Base-by-base conservation (phyloP, 1,140 invertebrate species). In the Hyles vespertilio region DNA sequence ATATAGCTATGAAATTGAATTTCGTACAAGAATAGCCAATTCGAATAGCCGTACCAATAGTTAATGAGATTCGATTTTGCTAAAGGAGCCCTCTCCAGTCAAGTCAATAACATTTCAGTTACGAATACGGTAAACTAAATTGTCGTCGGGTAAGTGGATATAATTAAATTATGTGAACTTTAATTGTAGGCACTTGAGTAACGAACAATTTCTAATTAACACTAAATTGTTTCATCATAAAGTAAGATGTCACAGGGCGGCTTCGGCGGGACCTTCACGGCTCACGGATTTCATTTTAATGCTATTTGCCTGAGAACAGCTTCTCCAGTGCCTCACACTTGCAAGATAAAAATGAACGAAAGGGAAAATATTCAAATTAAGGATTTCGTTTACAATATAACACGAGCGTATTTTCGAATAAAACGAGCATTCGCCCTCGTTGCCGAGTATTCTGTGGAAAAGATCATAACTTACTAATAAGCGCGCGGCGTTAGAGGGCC, bases 291-390 rank as follows among this genome's bases (percentile, higher is more conserved):
- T 51, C 32, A 51, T 51, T 51, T 51, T 34, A 51, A 51, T 51
- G n/a, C 5, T 51, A 51, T 33, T 34, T 51, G 50, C 22, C 34
- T 51, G 5, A 32, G 34, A 51, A 51, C 34, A 34, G 50, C 50
- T 34, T 51, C 50, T 51, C 22, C 8, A 4, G 32, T 34, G 5
- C 5, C 50, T 33, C 32, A 51, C 34, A 34, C 50, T 33, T 22
- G 32, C 22, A 50, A 50, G 22, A 22, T 22, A 22, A 22, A 40
- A 40, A 40, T 51, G 50, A 51, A 34, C 10, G 34, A 51, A 33
- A 50, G 32, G 48, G 33, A 51, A 32, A 51, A 51, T 51, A 51
- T 51, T 51, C 33, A 51, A 51, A 51, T 51, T 34, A 51, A 51
- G 49, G 22, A 51, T 8, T 34, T 34, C 50, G 32, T 34, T 11